Evolutionary conservation across 2,888 invertebrate genomes (phyloP).

Genomic region (Thumatha senex): DNA sequence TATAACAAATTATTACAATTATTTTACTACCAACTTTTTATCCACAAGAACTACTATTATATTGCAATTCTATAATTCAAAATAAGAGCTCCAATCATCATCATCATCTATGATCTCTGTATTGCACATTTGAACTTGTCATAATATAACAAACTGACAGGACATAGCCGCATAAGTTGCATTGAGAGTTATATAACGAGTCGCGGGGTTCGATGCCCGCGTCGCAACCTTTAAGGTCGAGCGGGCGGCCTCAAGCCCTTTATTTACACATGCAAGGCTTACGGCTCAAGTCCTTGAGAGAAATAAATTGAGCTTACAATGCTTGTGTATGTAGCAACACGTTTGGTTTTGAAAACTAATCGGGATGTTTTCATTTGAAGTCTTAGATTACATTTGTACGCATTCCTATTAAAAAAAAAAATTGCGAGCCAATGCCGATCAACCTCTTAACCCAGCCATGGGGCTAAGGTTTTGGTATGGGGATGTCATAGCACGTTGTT

Average conservation of each 20-base stretch:
- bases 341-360: slow-evolving; percentile 3
- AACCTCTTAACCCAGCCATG: too few relatives aligned
- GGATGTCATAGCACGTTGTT: too few relatives aligned
- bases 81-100: too few relatives aligned
- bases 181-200: slow-evolving; percentile 69
- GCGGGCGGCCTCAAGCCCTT: slow-evolving; percentile 57
- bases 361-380: neutral
- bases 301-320: slow-evolving; percentile 34
- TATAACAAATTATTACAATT: too few relatives aligned
- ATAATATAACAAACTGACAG: neutral
- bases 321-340: slow-evolving; percentile 3
- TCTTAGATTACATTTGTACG: neutral
- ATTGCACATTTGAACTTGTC: neutral
- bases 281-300: slow-evolving; percentile 33
- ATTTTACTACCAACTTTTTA: too few relatives aligned
- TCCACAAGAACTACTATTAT: too few relatives aligned
- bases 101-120: too few relatives aligned
- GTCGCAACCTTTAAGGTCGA: slow-evolving; percentile 76
- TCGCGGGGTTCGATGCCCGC: slow-evolving; percentile 67
- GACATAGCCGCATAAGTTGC: slow-evolving; percentile 50
- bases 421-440: neutral
- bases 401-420: neutral
- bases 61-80: too few relatives aligned
- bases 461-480: too few relatives aligned
- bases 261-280: slow-evolving; percentile 56